Percentiles rank a stretch among this genome's conserved stretches.
These are phyloP conservation scores for Achroia grisella DNA, from an alignment of 1,140 invertebrate genomes.

Conservation along the genomic window DNA sequence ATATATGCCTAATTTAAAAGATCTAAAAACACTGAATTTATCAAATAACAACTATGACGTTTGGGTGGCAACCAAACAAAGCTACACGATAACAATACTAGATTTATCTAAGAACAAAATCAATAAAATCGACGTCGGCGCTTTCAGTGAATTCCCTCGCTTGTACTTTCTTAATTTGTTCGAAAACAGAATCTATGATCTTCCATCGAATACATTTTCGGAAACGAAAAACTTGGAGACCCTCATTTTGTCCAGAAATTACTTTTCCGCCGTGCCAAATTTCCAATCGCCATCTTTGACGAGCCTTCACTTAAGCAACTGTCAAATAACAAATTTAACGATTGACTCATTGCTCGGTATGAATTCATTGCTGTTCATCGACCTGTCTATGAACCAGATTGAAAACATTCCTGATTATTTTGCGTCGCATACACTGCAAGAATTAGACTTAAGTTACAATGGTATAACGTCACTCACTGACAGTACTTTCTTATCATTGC, in stretches of 20 bases:
- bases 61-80: slow-evolving; percentile 65
- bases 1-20: slow-evolving; percentile 56
- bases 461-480: slow-evolving; percentile 65
- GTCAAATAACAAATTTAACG: slow-evolving; percentile 73
- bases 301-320: slow-evolving; percentile 73
- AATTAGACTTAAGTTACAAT: slow-evolving; percentile 74
- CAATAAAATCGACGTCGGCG: slow-evolving; percentile 41
- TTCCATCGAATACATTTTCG: slow-evolving; percentile 69
- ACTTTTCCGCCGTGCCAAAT: slow-evolving; percentile 73
- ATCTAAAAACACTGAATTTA: slow-evolving; percentile 70
- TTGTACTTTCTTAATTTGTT: slow-evolving; percentile 73
- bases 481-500: slow-evolving; percentile 72
- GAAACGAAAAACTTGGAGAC: slow-evolving; percentile 71
- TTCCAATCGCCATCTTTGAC: slow-evolving; percentile 74
- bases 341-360: slow-evolving; percentile 63
- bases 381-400: slow-evolving; percentile 76
- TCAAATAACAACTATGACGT: slow-evolving; percentile 73
- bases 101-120: slow-evolving; percentile 72
- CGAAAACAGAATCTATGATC: slow-evolving; percentile 75
- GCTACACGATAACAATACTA: slow-evolving; percentile 50
- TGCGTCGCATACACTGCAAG: slow-evolving; percentile 69
- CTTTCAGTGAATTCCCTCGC: slow-evolving; percentile 35
- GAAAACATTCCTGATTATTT: slow-evolving; percentile 71
- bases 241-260: slow-evolving; percentile 78
- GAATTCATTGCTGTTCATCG: slow-evolving; percentile 68